Conservation (phyloP, 2,888 invertebrate species). For the Epinotia brunnichana region DNA sequence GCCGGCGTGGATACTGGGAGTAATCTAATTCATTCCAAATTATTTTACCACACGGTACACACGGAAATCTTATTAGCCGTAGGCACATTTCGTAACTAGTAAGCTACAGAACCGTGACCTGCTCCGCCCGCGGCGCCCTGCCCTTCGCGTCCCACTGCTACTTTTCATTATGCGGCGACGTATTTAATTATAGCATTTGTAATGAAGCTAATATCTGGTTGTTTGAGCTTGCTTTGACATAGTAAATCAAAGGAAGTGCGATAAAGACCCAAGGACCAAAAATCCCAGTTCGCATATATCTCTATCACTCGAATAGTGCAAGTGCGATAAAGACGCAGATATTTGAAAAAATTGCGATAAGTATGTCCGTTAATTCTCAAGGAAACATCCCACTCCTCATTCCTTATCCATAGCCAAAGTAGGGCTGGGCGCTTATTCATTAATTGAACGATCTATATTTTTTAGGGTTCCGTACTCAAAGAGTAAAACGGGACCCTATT, state of each 20-base stretch:
- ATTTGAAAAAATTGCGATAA: too few relatives aligned
- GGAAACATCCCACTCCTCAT: too few relatives aligned
- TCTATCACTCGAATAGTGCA: background rate
- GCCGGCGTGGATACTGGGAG: background rate
- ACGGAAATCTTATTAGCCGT: conserved; percentile 16
- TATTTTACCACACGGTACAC: background rate
- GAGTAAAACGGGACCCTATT: too few relatives aligned
- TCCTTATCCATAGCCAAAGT: too few relatives aligned
- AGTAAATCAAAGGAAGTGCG: background rate
- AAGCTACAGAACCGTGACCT: conserved; percentile 27
- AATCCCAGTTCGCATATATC: background rate
- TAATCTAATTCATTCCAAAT: background rate
- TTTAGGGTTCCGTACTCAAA: too few relatives aligned
- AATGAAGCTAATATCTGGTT: background rate
- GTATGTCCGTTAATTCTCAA: too few relatives aligned
- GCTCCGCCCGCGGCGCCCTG: conserved; percentile 27
- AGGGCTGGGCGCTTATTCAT: too few relatives aligned
- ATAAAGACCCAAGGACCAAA: too few relatives aligned
- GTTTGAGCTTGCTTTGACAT: background rate
- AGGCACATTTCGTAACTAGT: conserved; percentile 4
- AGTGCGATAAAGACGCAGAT: background rate
- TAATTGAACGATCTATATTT: background rate
- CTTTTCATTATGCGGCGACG: conserved; percentile 11
- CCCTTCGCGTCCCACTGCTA: conserved; percentile 28
- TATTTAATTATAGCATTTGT: conserved; percentile 11